Percentiles rank a stretch among this genome's conserved stretches.
Evolutionary conservation across 2,113 vertebrate genomes (phyloP).

Genomic region (Pheucticus melanocephalus): DNA sequence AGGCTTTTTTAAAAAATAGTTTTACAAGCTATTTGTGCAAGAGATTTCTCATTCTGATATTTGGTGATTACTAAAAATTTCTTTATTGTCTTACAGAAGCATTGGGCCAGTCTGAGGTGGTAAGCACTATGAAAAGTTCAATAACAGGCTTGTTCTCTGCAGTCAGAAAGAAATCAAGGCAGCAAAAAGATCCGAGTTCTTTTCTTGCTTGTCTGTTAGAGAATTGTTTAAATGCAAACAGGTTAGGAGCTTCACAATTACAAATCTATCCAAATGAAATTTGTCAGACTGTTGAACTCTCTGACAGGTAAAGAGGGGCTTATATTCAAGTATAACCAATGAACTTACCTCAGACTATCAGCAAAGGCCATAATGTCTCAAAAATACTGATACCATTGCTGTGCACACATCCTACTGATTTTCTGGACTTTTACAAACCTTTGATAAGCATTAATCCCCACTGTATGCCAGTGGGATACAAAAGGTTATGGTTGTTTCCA

Average conservation of each 20-base stretch:
- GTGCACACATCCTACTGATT: neutral
- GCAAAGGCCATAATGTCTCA: neutral
- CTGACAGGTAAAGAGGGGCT: neutral
- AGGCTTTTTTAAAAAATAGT: neutral
- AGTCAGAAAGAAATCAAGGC: neutral
- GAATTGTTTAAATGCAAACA: neutral
- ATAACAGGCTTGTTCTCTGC: neutral
- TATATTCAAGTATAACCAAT: neutral
- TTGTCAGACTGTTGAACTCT: neutral
- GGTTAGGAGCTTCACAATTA: neutral
- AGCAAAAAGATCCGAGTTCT: neutral
- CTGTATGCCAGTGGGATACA: neutral
- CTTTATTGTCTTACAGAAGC: neutral
- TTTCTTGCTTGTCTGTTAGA: neutral
- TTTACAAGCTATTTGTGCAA: neutral
- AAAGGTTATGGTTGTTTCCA: constrained; percentile 1
- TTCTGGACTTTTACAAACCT: neutral
- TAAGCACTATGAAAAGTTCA: neutral
- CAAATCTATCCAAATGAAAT: neutral
- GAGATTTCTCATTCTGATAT: neutral
- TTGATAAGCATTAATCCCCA: neutral
- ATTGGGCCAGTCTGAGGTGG: neutral
- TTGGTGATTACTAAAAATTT: neutral
- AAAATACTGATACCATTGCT: neutral
- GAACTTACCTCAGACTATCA: neutral